These are phyloP conservation scores for Picathartes gymnocephalus DNA, from an alignment of 2,113 vertebrate species.

Conservation along the genomic window DNA sequence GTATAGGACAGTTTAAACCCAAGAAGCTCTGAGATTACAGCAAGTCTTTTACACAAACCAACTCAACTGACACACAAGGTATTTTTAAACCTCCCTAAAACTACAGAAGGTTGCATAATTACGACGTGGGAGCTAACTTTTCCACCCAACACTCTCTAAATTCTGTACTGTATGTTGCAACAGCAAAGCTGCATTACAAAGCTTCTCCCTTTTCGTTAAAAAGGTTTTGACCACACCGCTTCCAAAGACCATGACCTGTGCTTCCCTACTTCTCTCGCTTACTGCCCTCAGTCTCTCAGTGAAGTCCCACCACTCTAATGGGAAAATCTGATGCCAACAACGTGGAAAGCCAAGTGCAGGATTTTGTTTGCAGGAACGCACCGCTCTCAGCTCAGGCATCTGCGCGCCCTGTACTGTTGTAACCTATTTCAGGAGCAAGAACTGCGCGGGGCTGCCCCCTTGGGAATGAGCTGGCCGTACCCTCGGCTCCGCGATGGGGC, in stretches of 20 bases:
- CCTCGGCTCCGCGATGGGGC: not conserved
- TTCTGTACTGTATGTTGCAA: not conserved
- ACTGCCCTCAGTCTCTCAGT: not conserved
- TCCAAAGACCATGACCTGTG: not conserved
- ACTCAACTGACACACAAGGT: not conserved
- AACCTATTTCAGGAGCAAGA: not conserved
- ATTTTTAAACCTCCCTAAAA: constrained; percentile 6
- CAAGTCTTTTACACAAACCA: not conserved
- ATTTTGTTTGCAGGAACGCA: not conserved
- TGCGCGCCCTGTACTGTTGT: fast-evolving
- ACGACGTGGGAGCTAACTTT: constrained; percentile 2
- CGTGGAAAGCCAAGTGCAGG: fast-evolving
- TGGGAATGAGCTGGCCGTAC: not conserved
- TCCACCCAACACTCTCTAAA: not conserved
- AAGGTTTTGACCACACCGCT: not conserved
- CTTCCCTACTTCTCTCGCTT: not conserved
- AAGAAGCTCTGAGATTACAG: not conserved
- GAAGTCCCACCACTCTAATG: not conserved
- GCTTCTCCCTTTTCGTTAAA: not conserved
- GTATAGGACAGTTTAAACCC: not conserved
- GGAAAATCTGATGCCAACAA: fast-evolving
- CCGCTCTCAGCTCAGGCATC: not conserved
- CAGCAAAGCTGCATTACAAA: not conserved
- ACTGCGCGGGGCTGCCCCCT: too few relatives aligned
- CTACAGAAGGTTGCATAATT: not conserved